phyloP scores from a whole-genome alignment of 2,888 invertebrate species.

The Psylliodes chrysocephalus region DNA sequence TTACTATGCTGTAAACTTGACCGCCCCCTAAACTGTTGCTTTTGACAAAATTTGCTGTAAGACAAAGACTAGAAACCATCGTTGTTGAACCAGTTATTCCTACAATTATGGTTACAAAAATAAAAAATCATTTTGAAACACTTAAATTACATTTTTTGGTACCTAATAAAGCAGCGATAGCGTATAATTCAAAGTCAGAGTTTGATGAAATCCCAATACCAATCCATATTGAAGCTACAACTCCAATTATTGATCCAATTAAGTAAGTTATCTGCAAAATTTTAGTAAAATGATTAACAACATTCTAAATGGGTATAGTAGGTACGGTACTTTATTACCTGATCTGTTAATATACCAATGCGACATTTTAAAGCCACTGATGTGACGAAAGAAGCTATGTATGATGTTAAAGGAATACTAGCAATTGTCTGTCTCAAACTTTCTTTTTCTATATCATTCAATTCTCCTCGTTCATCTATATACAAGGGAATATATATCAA shows the following conservation, averaged over 20 bases:
- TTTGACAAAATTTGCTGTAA: conserved; percentile 91
- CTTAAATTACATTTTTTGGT: neutral
- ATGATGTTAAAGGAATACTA: conserved; percentile 80
- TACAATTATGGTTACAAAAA: conserved; percentile 41
- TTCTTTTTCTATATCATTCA: conserved; percentile 43
- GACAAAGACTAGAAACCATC: conserved; percentile 86
- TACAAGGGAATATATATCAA: conserved; percentile 91
- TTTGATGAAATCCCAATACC: conserved; percentile 46
- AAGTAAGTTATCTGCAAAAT: conserved; percentile 54
- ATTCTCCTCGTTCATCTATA: conserved; percentile 74
- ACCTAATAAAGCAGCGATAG: conserved; percentile 68
- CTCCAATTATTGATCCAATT: conserved; percentile 66
- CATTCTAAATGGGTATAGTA: too few species aligned
- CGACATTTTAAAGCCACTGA: conserved; percentile 78
- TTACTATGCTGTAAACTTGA: conserved; percentile 92
- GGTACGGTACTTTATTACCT: conserved; percentile 75
- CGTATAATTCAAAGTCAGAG: conserved; percentile 52
- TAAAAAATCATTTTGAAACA: neutral
- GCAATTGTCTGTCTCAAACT: conserved; percentile 73
- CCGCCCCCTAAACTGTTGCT: conserved; percentile 87
- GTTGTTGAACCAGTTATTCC: conserved; percentile 87
- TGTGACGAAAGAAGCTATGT: conserved; percentile 81
- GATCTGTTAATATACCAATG: conserved; percentile 73
- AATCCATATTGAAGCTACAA: conserved; percentile 47
- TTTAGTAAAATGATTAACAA: too few species aligned